Evolutionary conservation across 2,888 invertebrate genomes (phyloP).

Genomic region (Agrochola macilenta): DNA sequence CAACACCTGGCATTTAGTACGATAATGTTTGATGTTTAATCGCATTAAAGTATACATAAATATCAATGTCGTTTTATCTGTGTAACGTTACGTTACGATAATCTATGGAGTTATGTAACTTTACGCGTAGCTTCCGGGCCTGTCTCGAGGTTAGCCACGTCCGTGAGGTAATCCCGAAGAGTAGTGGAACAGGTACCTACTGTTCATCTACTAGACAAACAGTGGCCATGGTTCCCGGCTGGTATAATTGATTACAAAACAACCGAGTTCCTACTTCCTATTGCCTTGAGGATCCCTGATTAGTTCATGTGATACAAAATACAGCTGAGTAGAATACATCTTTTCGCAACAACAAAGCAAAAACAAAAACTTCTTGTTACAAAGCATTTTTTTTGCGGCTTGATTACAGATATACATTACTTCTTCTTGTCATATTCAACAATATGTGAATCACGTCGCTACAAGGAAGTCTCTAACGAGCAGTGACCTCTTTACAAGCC

Average conservation of each 20-base stretch:
- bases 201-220: background rate
- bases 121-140: background rate
- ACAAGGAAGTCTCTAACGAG: conserved; percentile 74
- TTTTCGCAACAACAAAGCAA: conserved; percentile 18
- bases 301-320: background rate
- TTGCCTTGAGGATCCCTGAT: background rate
- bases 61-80: conserved; percentile 2
- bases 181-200: background rate
- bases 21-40: background rate
- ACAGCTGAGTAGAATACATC: background rate
- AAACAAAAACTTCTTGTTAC: conserved; percentile 22
- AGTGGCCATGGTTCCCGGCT: background rate
- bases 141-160: background rate
- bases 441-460: conserved; percentile 63
- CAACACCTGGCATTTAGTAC: background rate
- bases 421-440: conserved; percentile 37
- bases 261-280: background rate
- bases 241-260: background rate
- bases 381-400: conserved; percentile 19
- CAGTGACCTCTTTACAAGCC: conserved; percentile 75
- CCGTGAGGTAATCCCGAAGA: background rate
- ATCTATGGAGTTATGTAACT: background rate
- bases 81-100: background rate
- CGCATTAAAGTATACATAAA: conserved; percentile 1
- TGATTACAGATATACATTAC: conserved; percentile 25